Evolutionary conservation across 2,888 invertebrate genomes (phyloP).

Genomic region (Anthrax anthrax): DNA sequence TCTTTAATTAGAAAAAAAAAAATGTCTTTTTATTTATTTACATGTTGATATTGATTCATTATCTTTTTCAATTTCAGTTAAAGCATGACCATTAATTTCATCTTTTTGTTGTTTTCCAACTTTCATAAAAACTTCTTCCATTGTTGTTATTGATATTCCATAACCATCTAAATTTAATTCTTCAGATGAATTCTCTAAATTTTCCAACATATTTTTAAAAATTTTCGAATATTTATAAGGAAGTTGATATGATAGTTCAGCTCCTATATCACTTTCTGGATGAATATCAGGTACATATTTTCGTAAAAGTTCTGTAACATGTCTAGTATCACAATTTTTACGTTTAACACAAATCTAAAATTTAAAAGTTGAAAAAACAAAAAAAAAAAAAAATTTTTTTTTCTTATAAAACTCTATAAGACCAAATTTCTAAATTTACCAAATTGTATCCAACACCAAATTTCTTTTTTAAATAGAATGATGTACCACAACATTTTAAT

Average conservation of each 20-base stretch:
- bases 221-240: conserved; percentile 42
- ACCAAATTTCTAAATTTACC: conserved; percentile 20
- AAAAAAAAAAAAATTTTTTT: no score
- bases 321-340: conserved; percentile 35
- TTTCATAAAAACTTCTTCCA: conserved; percentile 75
- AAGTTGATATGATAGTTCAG: conserved; percentile 52
- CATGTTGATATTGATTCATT: not conserved
- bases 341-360: conserved; percentile 35
- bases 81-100: not conserved
- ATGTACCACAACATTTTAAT: conserved; percentile 63
- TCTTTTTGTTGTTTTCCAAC: conserved; percentile 14
- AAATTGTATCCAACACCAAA: conserved; percentile 76
- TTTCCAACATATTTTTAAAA: conserved; percentile 51
- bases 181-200: conserved; percentile 44
- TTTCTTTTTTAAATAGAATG: conserved; percentile 62
- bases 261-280: conserved; percentile 50
- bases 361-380: not conserved
- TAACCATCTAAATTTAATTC: conserved; percentile 54
- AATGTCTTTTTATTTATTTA: not conserved
- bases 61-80: not conserved
- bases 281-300: conserved; percentile 45
- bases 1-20: not conserved
- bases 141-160: conserved; percentile 65
- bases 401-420: no score
- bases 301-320: conserved; percentile 41